Evolutionary conservation across 2,113 vertebrate species (phyloP).

Genomic region (Hemiscyllium ocellatum): DNA sequence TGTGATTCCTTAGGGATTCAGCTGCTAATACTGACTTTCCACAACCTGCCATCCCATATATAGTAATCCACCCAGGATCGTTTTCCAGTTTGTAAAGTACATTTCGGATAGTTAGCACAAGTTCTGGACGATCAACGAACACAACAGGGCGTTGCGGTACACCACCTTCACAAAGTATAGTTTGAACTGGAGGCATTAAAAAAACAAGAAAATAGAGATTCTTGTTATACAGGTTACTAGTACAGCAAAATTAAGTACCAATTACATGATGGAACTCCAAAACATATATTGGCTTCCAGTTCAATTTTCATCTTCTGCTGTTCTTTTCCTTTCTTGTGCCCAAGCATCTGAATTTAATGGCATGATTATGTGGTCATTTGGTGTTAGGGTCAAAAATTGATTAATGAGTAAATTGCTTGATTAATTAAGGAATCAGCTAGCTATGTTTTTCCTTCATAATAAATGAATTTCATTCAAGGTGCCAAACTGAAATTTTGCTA

Average conservation of each 20-base stretch:
- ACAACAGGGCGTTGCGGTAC: conserved; percentile 90
- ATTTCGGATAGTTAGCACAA: conserved; percentile 68
- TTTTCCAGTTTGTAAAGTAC: conserved; percentile 63
- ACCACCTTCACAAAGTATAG: conserved; percentile 78
- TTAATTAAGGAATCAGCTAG: background rate
- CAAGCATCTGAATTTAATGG: background rate
- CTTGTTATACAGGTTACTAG: background rate
- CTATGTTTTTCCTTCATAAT: background rate
- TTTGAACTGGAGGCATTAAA: conserved; percentile 63
- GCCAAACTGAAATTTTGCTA: background rate
- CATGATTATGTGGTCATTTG: background rate
- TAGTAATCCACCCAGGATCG: conserved; percentile 77
- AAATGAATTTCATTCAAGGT: background rate
- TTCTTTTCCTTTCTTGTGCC: background rate
- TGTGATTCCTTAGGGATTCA: conserved; percentile 76
- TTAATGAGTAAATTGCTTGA: background rate
- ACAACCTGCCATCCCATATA: conserved; percentile 94
- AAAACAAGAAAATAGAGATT: conserved; percentile 35
- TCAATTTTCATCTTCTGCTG: background rate
- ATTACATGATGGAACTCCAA: background rate
- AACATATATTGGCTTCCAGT: background rate
- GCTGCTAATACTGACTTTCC: conserved; percentile 93
- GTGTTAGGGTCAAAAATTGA: background rate
- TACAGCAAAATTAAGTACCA: background rate
- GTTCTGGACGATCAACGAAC: conserved; percentile 74